These are phyloP conservation scores for Pseudococcus jackbeardsleyi DNA, from an alignment of 2,888 invertebrate genomes.

Conservation along the genomic window DNA sequence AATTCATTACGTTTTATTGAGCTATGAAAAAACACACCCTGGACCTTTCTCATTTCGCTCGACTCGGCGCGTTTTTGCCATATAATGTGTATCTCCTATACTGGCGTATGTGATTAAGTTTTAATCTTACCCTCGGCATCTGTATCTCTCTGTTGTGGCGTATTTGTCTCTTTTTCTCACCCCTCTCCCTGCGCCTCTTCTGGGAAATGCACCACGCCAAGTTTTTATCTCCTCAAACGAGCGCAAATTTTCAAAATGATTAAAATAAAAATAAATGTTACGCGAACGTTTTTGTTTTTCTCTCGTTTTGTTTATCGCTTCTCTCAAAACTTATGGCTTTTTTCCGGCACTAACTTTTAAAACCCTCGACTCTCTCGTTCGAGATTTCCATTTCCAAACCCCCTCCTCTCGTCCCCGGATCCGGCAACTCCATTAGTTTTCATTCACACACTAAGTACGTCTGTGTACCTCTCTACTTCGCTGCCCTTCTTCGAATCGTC, in stretches of 20 bases:
- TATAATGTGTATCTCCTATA: background rate
- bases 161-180: background rate
- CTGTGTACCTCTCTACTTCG: background rate
- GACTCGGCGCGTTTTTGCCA: background rate
- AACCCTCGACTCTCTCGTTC: background rate
- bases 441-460: background rate
- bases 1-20: background rate
- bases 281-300: background rate
- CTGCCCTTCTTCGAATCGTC: background rate
- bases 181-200: background rate
- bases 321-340: conserved; percentile 27
- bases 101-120: background rate
- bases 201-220: background rate
- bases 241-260: conserved; percentile 21
- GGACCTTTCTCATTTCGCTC: background rate
- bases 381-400: background rate
- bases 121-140: conserved; percentile 12
- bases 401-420: background rate
- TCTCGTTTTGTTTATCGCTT: conserved; percentile 32
- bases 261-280: conserved; percentile 37
- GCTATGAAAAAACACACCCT: conserved; percentile 6
- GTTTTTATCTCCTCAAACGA: conserved; percentile 20
- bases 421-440: background rate
- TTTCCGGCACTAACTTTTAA: conserved; percentile 27
- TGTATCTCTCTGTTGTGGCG: background rate